Evolutionary conservation across 2,113 vertebrate species (phyloP).

Genomic region (Struthidea cinerea): DNA sequence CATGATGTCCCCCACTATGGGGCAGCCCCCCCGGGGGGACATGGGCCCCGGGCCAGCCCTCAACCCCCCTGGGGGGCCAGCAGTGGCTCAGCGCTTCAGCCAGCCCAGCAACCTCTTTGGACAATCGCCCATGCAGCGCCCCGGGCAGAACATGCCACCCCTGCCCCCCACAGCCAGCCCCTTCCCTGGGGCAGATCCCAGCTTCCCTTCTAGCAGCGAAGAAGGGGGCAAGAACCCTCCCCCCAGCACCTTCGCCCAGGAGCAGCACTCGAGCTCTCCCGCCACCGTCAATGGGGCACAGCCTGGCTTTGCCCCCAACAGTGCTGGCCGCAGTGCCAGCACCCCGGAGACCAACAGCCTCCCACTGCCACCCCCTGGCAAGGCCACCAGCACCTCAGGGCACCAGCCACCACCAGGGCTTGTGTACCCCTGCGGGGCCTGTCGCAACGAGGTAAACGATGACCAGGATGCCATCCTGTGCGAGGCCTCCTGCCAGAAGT

Average conservation of each 20-base stretch:
- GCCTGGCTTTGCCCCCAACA: conserved; percentile 49
- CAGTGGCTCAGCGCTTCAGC: conserved; percentile 70
- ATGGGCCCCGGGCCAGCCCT: conserved; percentile 76
- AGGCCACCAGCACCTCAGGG: neutral
- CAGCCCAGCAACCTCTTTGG: conserved; percentile 84
- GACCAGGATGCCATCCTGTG: conserved; percentile 97
- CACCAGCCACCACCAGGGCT: conserved; percentile 75
- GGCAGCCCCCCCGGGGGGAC: conserved; percentile 77
- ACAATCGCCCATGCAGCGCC: conserved; percentile 84
- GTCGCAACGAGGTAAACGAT: conserved; percentile 91
- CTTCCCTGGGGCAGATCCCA: conserved; percentile 75
- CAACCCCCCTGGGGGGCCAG: conserved; percentile 74
- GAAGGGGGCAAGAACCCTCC: conserved; percentile 72
- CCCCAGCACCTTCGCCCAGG: conserved; percentile 55
- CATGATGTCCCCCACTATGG: conserved; percentile 86
- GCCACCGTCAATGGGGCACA: conserved; percentile 74
- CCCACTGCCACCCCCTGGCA: neutral
- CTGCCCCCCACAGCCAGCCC: conserved; percentile 80
- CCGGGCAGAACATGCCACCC: conserved; percentile 76
- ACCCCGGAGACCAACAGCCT: conserved; percentile 77
- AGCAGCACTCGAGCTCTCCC: conserved; percentile 68
- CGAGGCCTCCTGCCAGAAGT: conserved; percentile 95
- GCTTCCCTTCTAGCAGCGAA: conserved; percentile 60
- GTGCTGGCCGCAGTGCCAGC: conserved; percentile 49
- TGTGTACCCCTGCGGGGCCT: conserved; percentile 91